Base-by-base conservation (phyloP, 1,140 invertebrate species). In the Laupala kohalensis region DNA sequence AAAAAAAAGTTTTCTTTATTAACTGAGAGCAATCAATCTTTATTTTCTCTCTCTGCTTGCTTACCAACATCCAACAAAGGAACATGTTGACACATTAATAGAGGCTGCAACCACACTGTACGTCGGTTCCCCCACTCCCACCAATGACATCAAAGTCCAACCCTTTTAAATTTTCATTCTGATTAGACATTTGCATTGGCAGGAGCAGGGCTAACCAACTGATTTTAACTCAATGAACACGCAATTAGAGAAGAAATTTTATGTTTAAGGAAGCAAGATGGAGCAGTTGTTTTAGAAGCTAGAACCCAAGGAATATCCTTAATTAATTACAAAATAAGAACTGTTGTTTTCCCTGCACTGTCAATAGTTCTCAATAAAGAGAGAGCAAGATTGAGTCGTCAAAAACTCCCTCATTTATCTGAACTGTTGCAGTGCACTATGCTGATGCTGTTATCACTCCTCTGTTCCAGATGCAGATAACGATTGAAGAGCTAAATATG, bases 131-230 rank as follows among this genome's bases (percentile, higher is more conserved):
- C 69, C 69, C 69, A 70, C 69, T 70, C 53, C 63, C 37, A 64
- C 69, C 69, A 70, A 70, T 70, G 69, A 25, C 53, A 70, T 30
- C 69, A 70, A 70, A 70, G 69, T 70, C 69, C 69, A 70, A 70
- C 63, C 53, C 37, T 27, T 70, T 70, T 70, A 12, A 27, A 70
- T 70, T 70, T 9, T 70, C 53, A 63, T 29, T 68, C 67, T 70
- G 69, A 70, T 29, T 70, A 30, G 69, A 70, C 69, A 70, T 70
- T 70, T 70, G 69, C 69, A 70, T 70, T 70, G 69, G 69, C 69
- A 70, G 69, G 27, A 70, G 69, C 69, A 70, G 63, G 37, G 53
- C 53, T 70, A 70, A 63, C 63, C 37, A 70, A 62, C 69, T 53
- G 26, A 70, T 26, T 30, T 27, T 25, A 62, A 70, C 53, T 26